Percentiles rank a stretch among this genome's conserved stretches.
Evolutionary conservation across 2,113 vertebrate genomes (phyloP).

Genomic region (Brachyhypopomus occidentalis): DNA sequence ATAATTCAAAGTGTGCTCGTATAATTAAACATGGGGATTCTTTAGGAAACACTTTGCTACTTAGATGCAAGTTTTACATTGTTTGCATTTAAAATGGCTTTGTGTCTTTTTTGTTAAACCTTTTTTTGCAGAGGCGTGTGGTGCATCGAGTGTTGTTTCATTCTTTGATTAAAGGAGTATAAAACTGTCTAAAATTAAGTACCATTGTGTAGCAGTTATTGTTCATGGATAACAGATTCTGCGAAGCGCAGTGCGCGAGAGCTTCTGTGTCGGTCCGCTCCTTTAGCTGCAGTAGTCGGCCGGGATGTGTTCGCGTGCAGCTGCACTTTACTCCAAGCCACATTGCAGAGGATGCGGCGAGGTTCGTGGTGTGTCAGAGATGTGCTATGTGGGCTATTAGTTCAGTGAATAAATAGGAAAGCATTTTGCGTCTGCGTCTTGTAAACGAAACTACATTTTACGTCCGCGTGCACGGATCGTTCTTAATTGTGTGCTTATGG

Average conservation of each 20-base stretch:
- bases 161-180: constrained; percentile 19
- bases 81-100: too few relatives aligned
- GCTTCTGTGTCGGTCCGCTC: constrained; percentile 34
- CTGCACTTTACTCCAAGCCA: constrained; percentile 49
- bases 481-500: not conserved
- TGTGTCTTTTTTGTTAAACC: not conserved
- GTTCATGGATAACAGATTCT: not conserved
- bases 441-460: not conserved
- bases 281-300: constrained; percentile 28
- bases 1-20: too few relatives aligned
- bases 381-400: not conserved
- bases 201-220: not conserved
- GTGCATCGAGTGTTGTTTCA: constrained; percentile 61
- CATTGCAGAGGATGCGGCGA: constrained; percentile 54
- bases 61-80: too few relatives aligned
- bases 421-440: not conserved
- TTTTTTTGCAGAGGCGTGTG: not conserved
- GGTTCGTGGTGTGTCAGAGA: constrained; percentile 26
- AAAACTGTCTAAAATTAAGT: not conserved
- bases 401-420: not conserved
- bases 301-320: constrained; percentile 37
- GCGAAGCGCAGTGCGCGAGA: not conserved
- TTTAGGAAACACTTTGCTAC: too few relatives aligned
- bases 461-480: not conserved
- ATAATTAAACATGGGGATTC: too few relatives aligned